Conservation (phyloP, 2,888 invertebrate species). For the Drosophila hamatofila region DNA sequence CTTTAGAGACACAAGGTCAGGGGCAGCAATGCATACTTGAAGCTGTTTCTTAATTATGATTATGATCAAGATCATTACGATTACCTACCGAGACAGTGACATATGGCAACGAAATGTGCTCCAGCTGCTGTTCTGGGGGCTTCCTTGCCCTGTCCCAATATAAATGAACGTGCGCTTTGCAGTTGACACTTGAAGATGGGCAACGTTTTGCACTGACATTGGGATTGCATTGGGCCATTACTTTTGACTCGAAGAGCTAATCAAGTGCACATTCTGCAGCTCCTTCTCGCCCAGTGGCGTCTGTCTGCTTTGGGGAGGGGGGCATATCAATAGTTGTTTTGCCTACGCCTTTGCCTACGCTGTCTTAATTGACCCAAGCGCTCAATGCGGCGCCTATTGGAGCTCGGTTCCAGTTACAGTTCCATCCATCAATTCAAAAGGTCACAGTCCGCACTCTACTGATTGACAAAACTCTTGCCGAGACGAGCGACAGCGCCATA, state of each 20-base stretch:
- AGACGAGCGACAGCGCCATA: conserved; percentile 25
- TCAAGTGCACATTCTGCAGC: conserved; percentile 28
- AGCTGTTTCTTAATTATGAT: conserved; percentile 21
- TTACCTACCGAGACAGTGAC: conserved; percentile 15
- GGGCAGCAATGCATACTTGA: conserved; percentile 18
- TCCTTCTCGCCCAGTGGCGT: background rate
- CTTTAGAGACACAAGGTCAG: conserved; percentile 15
- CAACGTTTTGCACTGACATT: conserved; percentile 1
- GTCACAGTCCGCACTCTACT: conserved; percentile 48
- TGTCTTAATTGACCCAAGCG: conserved; percentile 43
- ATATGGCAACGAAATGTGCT: conserved; percentile 24
- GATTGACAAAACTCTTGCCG: conserved; percentile 47
- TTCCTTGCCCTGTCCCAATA: conserved; percentile 2
- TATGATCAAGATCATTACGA: conserved; percentile 7
- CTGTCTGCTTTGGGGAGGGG: background rate
- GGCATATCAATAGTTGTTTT: background rate
- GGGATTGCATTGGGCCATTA: conserved; percentile 23
- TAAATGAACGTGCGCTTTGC: conserved; percentile 19
- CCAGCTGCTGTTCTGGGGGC: conserved; percentile 30
- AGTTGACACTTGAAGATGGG: conserved; percentile 35
- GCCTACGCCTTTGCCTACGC: background rate
- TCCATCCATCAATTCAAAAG: conserved; percentile 51
- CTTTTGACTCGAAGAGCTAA: conserved; percentile 20
- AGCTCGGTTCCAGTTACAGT: conserved; percentile 15
- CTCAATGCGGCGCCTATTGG: conserved; percentile 26